Evolutionary conservation across 2,888 invertebrate species (phyloP).

Genomic region (Eucera pruinosa): DNA sequence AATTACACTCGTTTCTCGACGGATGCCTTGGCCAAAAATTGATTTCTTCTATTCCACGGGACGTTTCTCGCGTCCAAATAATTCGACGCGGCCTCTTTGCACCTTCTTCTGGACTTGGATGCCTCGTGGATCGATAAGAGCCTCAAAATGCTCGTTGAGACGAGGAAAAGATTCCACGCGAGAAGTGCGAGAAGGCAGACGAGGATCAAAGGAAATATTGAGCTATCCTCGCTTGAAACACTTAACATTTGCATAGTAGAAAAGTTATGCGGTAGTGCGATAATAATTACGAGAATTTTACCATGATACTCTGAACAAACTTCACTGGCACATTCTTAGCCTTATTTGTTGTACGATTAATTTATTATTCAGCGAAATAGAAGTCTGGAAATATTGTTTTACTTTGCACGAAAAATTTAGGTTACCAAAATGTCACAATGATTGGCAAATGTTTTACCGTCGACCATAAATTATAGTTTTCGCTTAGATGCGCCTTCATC

Average conservation of each 20-base stretch:
- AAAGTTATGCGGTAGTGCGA: not conserved
- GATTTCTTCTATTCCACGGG: conserved; percentile 45
- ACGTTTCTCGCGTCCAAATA: conserved; percentile 3
- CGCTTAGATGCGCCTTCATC: too few species aligned
- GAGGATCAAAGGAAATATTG: conserved; percentile 24
- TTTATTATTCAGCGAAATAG: not conserved
- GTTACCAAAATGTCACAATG: conserved; percentile 30
- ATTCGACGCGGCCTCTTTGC: not conserved
- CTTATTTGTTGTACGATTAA: not conserved
- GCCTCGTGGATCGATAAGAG: not conserved
- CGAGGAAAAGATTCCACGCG: conserved; percentile 3
- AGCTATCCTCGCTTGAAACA: not conserved
- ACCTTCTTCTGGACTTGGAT: not conserved
- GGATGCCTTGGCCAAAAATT: conserved; percentile 44
- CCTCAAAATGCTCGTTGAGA: not conserved
- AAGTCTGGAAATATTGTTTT: not conserved
- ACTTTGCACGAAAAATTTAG: conserved; percentile 7
- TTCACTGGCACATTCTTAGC: not conserved
- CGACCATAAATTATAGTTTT: too few species aligned
- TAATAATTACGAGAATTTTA: conserved; percentile 12
- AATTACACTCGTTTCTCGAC: conserved; percentile 54
- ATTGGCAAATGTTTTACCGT: conserved; percentile 34
- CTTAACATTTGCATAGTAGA: conserved; percentile 30
- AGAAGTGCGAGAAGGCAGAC: conserved; percentile 16
- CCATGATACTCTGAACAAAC: not conserved